phyloP scores from a whole-genome alignment of 2,888 invertebrate genomes.

The Aromia moschata region DNA sequence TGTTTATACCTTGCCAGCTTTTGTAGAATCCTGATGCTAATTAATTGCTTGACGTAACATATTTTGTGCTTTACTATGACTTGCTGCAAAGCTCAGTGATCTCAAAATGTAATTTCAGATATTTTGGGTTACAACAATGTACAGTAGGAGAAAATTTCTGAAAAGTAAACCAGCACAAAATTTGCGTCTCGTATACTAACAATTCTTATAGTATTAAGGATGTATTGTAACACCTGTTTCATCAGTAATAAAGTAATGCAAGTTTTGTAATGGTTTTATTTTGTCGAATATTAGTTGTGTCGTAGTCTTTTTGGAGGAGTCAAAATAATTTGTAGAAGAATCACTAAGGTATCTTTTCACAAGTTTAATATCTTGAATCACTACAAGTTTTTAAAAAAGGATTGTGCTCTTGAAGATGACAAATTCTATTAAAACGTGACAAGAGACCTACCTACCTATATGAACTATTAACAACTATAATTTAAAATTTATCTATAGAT shows the following conservation, averaged over 20 bases:
- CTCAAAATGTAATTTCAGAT: slow-evolving; percentile 14
- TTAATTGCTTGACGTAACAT: slow-evolving; percentile 12
- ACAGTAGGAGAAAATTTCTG: slow-evolving; percentile 9
- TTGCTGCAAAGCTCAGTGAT: not conserved
- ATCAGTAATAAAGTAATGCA: slow-evolving; percentile 48
- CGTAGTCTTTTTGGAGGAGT: slow-evolving; percentile 23
- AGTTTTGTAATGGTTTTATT: slow-evolving; percentile 50
- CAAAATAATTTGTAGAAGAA: too few species aligned
- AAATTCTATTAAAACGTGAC: not conserved
- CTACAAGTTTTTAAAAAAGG: too few species aligned
- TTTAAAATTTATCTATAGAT: slow-evolving; percentile 14
- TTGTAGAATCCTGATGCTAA: not conserved
- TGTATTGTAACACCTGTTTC: slow-evolving; percentile 19
- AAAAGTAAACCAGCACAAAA: slow-evolving; percentile 43
- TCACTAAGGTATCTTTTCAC: too few species aligned
- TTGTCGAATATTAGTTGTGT: slow-evolving; percentile 10
- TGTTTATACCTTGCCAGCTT: too few species aligned
- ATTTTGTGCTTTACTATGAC: slow-evolving; percentile 10
- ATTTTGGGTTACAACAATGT: slow-evolving; percentile 13
- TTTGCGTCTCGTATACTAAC: slow-evolving; percentile 37
- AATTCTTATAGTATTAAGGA: slow-evolving; percentile 7
- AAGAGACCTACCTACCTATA: not conserved
- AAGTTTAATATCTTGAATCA: too few species aligned
- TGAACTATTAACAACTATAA: not conserved
- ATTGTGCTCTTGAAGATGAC: too few species aligned